phyloP scores from a whole-genome alignment of 2,888 invertebrate species.

The Cremastobaeus sp. region DNA sequence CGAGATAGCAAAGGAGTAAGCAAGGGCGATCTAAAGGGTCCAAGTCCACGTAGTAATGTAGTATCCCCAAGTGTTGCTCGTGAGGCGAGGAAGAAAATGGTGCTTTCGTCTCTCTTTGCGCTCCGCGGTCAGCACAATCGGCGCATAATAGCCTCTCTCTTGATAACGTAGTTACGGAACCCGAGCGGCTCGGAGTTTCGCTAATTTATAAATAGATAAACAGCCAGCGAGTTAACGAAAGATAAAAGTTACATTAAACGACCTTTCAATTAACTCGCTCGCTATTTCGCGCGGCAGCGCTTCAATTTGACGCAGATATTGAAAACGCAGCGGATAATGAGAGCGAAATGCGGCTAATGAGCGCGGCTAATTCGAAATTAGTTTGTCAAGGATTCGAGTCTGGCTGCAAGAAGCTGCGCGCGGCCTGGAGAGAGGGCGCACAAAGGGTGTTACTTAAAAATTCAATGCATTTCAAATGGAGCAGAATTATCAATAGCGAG shows the following conservation, averaged over 20 bases:
- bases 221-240: slow-evolving; percentile 21
- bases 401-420: background rate
- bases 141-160: slow-evolving; percentile 17
- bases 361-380: slow-evolving; percentile 10
- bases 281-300: too few relatives aligned
- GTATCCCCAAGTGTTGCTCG: slow-evolving; percentile 44
- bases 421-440: slow-evolving; percentile 5
- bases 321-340: too few relatives aligned
- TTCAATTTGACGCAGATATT: too few relatives aligned
- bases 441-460: slow-evolving; percentile 71
- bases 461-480: slow-evolving; percentile 78
- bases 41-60: slow-evolving; percentile 65
- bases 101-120: slow-evolving; percentile 18
- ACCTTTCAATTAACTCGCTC: too few relatives aligned
- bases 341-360: too few relatives aligned
- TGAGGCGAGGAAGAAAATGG: slow-evolving; percentile 27
- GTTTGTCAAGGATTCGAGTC: slow-evolving; percentile 14
- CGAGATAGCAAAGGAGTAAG: slow-evolving; percentile 73
- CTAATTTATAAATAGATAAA: slow-evolving; percentile 23
- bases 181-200: background rate
- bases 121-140: slow-evolving; percentile 23
- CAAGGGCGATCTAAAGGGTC: slow-evolving; percentile 63
- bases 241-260: too few relatives aligned
- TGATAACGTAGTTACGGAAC: slow-evolving; percentile 18
- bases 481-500: slow-evolving; percentile 67